Evolutionary conservation across 2,113 vertebrate genomes (phyloP), one percentile per base, ranked within the genome.

Genomic region (Cyprinodon tularosa): DNA sequence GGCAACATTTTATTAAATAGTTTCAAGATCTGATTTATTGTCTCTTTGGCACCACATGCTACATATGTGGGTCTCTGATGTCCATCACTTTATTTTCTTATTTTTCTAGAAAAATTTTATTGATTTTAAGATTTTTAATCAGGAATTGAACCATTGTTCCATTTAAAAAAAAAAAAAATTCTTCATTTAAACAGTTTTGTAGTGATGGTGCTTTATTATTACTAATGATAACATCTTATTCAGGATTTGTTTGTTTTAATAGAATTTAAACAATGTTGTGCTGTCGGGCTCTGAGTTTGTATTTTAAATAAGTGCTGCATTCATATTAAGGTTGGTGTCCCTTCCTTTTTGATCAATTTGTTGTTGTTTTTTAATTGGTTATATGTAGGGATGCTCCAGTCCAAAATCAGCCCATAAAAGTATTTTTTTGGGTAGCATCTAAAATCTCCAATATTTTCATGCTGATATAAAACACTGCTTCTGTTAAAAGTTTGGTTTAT

Each of bases 21-120:
- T 4, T 57, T 53, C 38, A 4, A 22, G 4, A 9, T 38, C 48
- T 3, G 0, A 40, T 22, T 10, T n/a, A 14, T 38, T 39, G 15
- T 0, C 36, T 38, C 3, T 68, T 45, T 60, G 12, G 57, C 39
- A 12, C 11, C 53, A 72, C 82, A 78, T 73, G 71, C 4, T 40
- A 0, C 38, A 75, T 53, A 65, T 82, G 75, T 53, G 65, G 50
- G 11, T 66, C 12, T n/a, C 40, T 53, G 44, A 17, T 29, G 4
- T 17, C 17, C 14, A 15, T 39, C 14, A 62, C 37, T 5, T 12
- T 4, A 36, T 62, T 12, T 37, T 62, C 2, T 37, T 12, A 36
- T 62, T 8, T 29, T 29, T 29, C 29, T 29, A 29, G 29, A 29
- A 29, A 29, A 29, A 29, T 29, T 29, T 29, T 1, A 29, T 29